A percentile compares a stretch with the other conserved stretches of the same genome.
Conservation (phyloP, 1,140 invertebrate genomes). For the Pogonomyrmex californicus region DNA sequence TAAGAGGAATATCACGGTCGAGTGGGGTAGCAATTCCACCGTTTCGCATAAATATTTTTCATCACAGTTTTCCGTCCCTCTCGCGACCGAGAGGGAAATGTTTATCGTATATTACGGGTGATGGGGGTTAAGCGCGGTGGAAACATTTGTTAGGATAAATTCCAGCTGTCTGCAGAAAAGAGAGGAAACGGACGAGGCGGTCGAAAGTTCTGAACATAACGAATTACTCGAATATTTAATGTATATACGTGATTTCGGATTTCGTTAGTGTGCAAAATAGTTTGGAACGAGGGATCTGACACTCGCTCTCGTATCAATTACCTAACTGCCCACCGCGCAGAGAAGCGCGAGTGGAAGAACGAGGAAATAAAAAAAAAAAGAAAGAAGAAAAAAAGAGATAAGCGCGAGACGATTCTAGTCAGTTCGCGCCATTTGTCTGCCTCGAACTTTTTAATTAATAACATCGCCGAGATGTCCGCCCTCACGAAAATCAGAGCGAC, state of each 20-base stretch:
- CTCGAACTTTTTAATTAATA: constrained; percentile 84
- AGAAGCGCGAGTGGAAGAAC: constrained; percentile 32
- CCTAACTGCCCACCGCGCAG: constrained; percentile 66
- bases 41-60: constrained; percentile 74
- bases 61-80: constrained; percentile 49
- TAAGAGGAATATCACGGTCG: constrained; percentile 39
- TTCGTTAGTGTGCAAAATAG: constrained; percentile 78
- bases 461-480: constrained; percentile 72
- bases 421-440: constrained; percentile 80
- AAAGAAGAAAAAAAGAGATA: neutral
- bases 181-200: constrained; percentile 64
- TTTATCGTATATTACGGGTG: constrained; percentile 82
- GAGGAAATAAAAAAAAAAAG: constrained; percentile 60
- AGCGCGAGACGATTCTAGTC: constrained; percentile 67
- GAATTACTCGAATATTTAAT: constrained; percentile 85
- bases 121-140: constrained; percentile 61
- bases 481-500: constrained; percentile 45
- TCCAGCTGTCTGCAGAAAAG: constrained; percentile 79
- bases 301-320: constrained; percentile 78
- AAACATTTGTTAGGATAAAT: constrained; percentile 84
- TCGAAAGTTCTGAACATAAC: constrained; percentile 82
- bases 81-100: constrained; percentile 74
- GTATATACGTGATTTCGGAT: constrained; percentile 80
- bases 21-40: constrained; percentile 38
- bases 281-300: constrained; percentile 72